Evolutionary conservation across 2,797 vertebrate species (phyloP).

Genomic region (Siniperca scherzeri): DNA sequence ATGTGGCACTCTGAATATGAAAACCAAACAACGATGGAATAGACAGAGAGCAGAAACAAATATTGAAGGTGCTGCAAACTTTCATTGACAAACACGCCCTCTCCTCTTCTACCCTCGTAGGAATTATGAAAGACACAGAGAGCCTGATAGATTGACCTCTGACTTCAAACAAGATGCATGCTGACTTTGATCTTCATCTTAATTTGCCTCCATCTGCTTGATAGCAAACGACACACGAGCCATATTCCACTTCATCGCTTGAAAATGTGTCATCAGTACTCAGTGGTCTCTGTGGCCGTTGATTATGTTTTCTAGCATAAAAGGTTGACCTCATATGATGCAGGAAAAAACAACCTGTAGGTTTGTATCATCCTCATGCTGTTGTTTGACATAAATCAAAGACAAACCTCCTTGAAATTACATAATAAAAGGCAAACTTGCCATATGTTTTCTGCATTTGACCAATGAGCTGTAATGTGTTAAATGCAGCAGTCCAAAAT

Average conservation of each 20-base stretch:
- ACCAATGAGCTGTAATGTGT: not conserved
- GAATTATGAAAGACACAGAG: not conserved
- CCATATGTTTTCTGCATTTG: slow-evolving; percentile 24
- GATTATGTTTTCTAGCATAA: not conserved
- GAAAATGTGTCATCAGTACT: not conserved
- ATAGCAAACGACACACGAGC: slow-evolving; percentile 1
- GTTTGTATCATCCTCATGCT: not conserved
- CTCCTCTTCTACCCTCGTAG: not conserved
- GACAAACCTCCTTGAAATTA: not conserved
- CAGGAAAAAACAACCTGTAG: not conserved
- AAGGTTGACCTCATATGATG: not conserved
- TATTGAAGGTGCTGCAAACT: slow-evolving; percentile 5
- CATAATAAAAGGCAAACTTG: not conserved
- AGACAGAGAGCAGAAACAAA: not conserved
- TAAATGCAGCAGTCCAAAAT: not conserved
- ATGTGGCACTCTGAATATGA: slow-evolving; percentile 39
- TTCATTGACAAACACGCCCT: not conserved
- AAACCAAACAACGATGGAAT: slow-evolving; percentile 38
- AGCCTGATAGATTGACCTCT: not conserved
- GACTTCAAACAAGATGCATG: slow-evolving; percentile 16
- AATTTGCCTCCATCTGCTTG: slow-evolving; percentile 8
- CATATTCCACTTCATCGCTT: slow-evolving; percentile 11
- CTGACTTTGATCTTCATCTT: slow-evolving; percentile 15
- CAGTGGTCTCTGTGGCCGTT: not conserved
- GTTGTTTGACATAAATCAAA: not conserved